A percentile compares a stretch with the other conserved stretches of the same genome.
These are phyloP conservation scores for Nesogale talazaci DNA, from an alignment of 2,113 vertebrate species.

Conservation along the genomic window DNA sequence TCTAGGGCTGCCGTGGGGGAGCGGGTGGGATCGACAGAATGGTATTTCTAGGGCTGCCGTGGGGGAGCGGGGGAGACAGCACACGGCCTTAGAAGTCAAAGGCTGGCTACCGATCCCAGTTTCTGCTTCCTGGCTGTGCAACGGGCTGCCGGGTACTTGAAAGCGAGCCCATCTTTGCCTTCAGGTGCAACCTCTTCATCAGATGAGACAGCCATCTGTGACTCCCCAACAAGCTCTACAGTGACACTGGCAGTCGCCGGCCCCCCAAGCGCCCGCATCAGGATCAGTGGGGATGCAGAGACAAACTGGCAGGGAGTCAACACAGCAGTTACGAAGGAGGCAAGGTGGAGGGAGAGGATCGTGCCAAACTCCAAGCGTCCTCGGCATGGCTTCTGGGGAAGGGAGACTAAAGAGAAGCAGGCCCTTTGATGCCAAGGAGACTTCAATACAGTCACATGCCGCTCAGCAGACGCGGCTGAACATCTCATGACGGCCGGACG, in stretches of 20 bases:
- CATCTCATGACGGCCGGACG: conserved; percentile 21
- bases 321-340: conserved; percentile 15
- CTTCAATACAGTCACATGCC: background rate
- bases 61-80: background rate
- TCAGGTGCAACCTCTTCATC: background rate
- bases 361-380: background rate
- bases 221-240: background rate
- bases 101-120: background rate
- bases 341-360: conserved; percentile 3
- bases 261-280: background rate
- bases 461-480: conserved; percentile 20
- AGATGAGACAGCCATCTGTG: background rate
- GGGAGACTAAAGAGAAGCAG: conserved; percentile 2
- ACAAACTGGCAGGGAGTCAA: conserved; percentile 34
- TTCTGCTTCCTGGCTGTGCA: background rate
- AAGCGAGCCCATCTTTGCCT: background rate
- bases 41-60: background rate
- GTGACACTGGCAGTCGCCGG: background rate
- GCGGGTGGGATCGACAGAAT: background rate
- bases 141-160: background rate
- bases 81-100: background rate
- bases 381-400: background rate
- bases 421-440: conserved; percentile 21
- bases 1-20: background rate
- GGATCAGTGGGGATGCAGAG: background rate